phyloP scores from a whole-genome alignment of 2,888 invertebrate genomes.

The Agrochola lychnidis region DNA sequence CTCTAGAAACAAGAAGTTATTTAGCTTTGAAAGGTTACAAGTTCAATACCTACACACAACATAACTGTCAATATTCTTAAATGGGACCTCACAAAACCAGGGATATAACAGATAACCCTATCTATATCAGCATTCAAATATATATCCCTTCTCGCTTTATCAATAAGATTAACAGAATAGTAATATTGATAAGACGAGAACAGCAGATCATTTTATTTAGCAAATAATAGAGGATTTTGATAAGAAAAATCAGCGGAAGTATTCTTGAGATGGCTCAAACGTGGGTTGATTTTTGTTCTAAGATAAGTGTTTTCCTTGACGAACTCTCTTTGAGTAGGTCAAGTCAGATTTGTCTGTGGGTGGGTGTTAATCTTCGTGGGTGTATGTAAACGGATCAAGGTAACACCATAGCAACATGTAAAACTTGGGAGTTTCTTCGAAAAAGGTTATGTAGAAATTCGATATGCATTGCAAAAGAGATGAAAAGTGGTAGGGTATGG shows the following conservation, averaged over 20 bases:
- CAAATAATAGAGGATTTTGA: background rate
- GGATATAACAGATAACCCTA: conserved; percentile 13
- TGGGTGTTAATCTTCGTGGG: conserved; percentile 59
- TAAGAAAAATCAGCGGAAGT: background rate
- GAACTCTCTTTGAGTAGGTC: conserved; percentile 41
- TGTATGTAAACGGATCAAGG: conserved; percentile 55
- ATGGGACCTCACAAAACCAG: conserved; percentile 20
- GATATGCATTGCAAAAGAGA: background rate
- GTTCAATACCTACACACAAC: conserved; percentile 4
- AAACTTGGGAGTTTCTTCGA: conserved; percentile 1
- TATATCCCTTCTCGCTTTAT: conserved; percentile 8
- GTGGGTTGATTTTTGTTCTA: conserved; percentile 23
- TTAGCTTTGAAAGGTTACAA: conserved; percentile 2
- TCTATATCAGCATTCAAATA: conserved; percentile 12
- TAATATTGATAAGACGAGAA: conserved; percentile 12
- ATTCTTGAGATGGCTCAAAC: background rate
- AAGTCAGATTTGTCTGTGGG: conserved; percentile 49
- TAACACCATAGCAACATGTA: conserved; percentile 12
- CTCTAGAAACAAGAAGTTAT: conserved; percentile 4
- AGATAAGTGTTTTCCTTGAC: conserved; percentile 18
- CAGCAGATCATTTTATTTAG: background rate
- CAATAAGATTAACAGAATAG: conserved; percentile 20
- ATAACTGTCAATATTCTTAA: conserved; percentile 21
- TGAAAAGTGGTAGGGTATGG: background rate
- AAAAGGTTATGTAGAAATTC: conserved; percentile 1